Base-by-base conservation (phyloP, 2,797 vertebrate species). In the Okamejei kenojei region DNA sequence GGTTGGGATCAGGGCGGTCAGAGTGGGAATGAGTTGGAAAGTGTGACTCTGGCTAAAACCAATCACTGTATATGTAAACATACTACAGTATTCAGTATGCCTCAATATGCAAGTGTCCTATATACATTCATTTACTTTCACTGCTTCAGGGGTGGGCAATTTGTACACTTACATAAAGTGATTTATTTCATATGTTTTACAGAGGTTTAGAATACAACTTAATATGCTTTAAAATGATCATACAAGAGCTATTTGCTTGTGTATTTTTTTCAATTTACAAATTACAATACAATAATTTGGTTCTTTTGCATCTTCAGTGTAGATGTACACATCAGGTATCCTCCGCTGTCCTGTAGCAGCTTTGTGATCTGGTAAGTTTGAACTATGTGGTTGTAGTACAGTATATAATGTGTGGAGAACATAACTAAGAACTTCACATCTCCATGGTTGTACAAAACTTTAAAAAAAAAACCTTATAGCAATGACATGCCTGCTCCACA, bases 181-280 rank as follows among this genome's bases (percentile, higher is more conserved):
- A 96, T 97, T 98, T 97, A 97, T 97, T 92, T 76, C 71, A 92
- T 92, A 58, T 26, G 90, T 92, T 92, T 98, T 97, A 96, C 97
- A 96, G 95, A 96, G 95, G 96, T 98, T 97, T 97, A 97, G 97
- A 97, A 97, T 97, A 98, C 97, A 98, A 95, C 95, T 97, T 97
- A 96, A 97, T 97, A 97, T 96, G 95, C 38, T 58, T 95, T 95
- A 96, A 96, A 96, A 97, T 96, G 96, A 96, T 97, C 95, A 96
- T 96, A 97, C 96, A 97, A 96, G 96, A 96, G 96, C 95, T 96
- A 95, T 96, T 97, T 65, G 84, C 63, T 88, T 88, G 84, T 88
- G 84, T 35, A 97, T 96, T 96, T 96, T 97, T 94, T 95, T 96
- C 95, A 96, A 97, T 98, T 97, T 98, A 98, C 97, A 98, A 96